Conservation (phyloP, 1,140 invertebrate genomes). For the Drosophila repleta region DNA sequence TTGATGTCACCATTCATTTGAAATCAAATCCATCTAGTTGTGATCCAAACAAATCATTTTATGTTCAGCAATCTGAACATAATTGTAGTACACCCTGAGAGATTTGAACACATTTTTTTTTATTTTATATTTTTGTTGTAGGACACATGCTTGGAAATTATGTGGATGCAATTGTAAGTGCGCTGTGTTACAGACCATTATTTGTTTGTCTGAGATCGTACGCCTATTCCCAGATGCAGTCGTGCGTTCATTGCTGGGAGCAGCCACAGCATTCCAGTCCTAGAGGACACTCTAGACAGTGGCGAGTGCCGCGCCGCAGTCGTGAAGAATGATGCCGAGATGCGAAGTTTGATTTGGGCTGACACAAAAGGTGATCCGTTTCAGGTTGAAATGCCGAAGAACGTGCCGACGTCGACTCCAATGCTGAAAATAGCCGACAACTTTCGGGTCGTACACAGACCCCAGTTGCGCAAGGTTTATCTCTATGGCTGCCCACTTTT, state of each 20-base stretch:
- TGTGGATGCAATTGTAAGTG: constrained; percentile 42
- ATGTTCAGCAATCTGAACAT: not conserved
- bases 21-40: too few species aligned
- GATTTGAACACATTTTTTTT: constrained; percentile 1
- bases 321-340: not conserved
- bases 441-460: not conserved
- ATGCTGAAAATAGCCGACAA: not conserved
- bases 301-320: not conserved
- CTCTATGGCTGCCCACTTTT: constrained; percentile 14
- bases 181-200: not conserved
- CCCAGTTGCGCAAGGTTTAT: constrained; percentile 5
- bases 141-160: not conserved
- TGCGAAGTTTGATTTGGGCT: not conserved
- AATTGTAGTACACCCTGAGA: not conserved
- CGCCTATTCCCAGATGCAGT: constrained; percentile 19
- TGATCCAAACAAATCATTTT: not conserved
- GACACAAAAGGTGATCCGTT: not conserved
- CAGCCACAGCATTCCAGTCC: constrained; percentile 7
- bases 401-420: not conserved
- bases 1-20: too few species aligned
- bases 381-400: not conserved
- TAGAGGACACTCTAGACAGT: constrained; percentile 1
- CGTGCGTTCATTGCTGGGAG: constrained; percentile 32
- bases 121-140: not conserved
- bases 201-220: not conserved